Base-by-base conservation (phyloP, 2,888 invertebrate genomes). In the Limnephilus auricula region DNA sequence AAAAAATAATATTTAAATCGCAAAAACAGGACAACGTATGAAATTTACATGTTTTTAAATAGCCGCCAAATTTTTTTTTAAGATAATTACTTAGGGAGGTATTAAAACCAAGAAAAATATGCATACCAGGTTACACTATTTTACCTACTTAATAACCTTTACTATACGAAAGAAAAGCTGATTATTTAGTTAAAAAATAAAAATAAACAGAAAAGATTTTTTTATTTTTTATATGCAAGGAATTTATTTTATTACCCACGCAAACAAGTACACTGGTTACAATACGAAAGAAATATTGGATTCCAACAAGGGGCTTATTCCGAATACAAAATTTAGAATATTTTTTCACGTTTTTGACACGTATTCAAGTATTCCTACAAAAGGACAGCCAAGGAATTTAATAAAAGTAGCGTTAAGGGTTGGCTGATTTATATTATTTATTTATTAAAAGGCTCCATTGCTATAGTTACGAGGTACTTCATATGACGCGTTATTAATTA, bases 361-460 rank as follows among this genome's bases (percentile, higher is more conserved):
- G 87, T 34, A 31, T 78, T 65, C 87, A 88, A 32, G 87, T 88
- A 88, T 88, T 34, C 78, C 12, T 12, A 88, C 86, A 32, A 88
- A 78, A 88, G 87, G 78, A 32, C 37, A 78, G 79, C 37, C 87
- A 18, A 9, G 78, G 87, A 88, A 88, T 78, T 88, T 88, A 88
- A 88, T 88, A 79, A 88, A 88, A 88, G n/a, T 32, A 78, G 15
- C 65, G 32, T 78, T 79, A 87, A 34, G 12, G 34, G 30, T n/a
- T 32, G 34, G 78, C 45, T 88, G 79, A 88, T 88, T 88, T 88
- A 88, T 88, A 79, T 79, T 88, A 30, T 78, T 34, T 37, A 78
- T 78, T 85, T 40, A 32, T 40, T 32, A 88, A 88, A 40, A 78
- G 25, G 32, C 12, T 88, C 87, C 30, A 34, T 34, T 25, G 34